Conservation (phyloP, 2,888 invertebrate genomes). For the Tanytarsus gracilentus region DNA sequence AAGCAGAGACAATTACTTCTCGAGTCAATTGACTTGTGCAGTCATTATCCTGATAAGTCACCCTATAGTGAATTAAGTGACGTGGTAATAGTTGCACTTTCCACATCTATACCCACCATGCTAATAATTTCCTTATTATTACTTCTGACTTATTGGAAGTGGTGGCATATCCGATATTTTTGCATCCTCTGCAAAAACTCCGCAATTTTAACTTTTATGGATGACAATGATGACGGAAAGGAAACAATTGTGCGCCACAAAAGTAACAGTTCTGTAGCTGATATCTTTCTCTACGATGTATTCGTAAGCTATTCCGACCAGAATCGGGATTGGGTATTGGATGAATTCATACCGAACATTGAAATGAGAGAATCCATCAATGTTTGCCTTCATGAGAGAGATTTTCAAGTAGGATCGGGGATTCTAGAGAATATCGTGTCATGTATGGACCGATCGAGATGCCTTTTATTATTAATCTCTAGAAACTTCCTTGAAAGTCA, state of each 20-base stretch:
- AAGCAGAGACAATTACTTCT: conserved; percentile 29
- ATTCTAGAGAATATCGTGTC: conserved; percentile 62
- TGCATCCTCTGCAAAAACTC: conserved; percentile 51
- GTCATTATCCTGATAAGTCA: not conserved
- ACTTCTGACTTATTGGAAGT: conserved; percentile 44
- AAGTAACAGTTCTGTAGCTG: conserved; percentile 33
- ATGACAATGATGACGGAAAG: conserved; percentile 39
- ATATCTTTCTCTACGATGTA: conserved; percentile 50
- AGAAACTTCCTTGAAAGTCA: conserved; percentile 55
- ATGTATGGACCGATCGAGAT: conserved; percentile 57
- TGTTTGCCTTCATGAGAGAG: conserved; percentile 61
- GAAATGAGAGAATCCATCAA: conserved; percentile 51
- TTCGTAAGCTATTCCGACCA: conserved; percentile 61
- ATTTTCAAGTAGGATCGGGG: conserved; percentile 60
- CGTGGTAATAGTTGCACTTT: conserved; percentile 20
- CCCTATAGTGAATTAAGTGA: not conserved
- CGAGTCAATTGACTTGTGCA: conserved; percentile 24
- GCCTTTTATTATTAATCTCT: conserved; percentile 55
- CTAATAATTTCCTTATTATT: conserved; percentile 31
- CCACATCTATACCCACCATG: conserved; percentile 32
- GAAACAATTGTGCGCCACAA: conserved; percentile 35
- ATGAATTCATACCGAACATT: conserved; percentile 53
- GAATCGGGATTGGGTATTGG: conserved; percentile 55
- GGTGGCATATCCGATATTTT: conserved; percentile 50
- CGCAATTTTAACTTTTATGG: conserved; percentile 47